phyloP scores from a whole-genome alignment of 2,888 invertebrate genomes.

The Dioctria rufipes region DNA sequence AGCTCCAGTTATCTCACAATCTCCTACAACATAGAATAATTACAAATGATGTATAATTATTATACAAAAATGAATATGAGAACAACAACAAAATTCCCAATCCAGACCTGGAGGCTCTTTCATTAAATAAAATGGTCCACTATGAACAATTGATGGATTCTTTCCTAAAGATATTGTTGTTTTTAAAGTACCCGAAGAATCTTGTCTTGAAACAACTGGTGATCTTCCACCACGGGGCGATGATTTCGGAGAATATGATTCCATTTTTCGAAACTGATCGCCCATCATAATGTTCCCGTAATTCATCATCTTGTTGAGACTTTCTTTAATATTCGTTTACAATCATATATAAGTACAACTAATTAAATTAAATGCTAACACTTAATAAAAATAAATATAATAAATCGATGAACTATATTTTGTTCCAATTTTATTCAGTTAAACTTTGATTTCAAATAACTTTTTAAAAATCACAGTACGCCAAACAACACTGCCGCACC shows the following conservation, averaged over 20 bases:
- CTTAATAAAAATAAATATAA: neutral
- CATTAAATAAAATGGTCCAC: slow-evolving; percentile 98
- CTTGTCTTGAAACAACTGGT: slow-evolving; percentile 95
- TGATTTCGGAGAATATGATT: slow-evolving; percentile 96
- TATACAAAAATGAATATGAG: slow-evolving; percentile 19
- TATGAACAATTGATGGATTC: slow-evolving; percentile 96
- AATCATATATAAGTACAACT: slow-evolving; percentile 12
- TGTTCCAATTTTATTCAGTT: neutral
- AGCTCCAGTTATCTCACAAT: slow-evolving; percentile 95
- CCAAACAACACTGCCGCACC: slow-evolving; percentile 14
- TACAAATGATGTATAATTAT: slow-evolving; percentile 57
- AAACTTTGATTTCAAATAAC: neutral
- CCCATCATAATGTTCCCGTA: slow-evolving; percentile 85
- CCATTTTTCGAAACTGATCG: slow-evolving; percentile 93
- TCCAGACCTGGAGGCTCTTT: slow-evolving; percentile 90
- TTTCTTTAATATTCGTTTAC: neutral
- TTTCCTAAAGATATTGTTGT: slow-evolving; percentile 98
- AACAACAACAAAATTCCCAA: neutral
- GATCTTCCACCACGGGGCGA: slow-evolving; percentile 95
- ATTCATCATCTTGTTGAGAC: slow-evolving; percentile 67
- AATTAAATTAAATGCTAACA: neutral
- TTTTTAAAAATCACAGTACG: slow-evolving; percentile 24
- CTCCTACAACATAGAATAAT: slow-evolving; percentile 74
- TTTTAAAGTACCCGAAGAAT: slow-evolving; percentile 97
- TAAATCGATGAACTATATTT: neutral